A percentile compares a stretch with the other conserved stretches of the same genome.
These are phyloP conservation scores for Mamestra configurata DNA, from an alignment of 1,140 invertebrate genomes.

Conservation along the genomic window DNA sequence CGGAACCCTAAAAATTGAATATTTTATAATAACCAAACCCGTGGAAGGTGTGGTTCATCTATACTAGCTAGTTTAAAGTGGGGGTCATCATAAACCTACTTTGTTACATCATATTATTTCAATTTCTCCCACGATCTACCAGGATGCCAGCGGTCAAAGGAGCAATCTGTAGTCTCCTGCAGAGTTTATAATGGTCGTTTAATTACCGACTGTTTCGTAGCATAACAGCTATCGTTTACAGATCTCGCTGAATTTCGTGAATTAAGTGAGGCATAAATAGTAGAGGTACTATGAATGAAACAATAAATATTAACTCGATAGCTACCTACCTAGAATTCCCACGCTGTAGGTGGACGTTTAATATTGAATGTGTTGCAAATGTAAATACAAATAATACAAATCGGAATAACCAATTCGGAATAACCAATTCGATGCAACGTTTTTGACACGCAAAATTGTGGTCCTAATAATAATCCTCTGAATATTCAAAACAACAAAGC, in stretches of 20 bases:
- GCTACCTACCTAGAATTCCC: neutral
- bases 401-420: neutral
- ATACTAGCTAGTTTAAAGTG: no score
- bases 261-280: neutral
- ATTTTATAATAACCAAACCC: no score
- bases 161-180: constrained; percentile 4
- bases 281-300: neutral
- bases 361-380: no score
- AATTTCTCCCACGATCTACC: neutral
- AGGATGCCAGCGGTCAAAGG: neutral
- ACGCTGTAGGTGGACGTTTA: no score
- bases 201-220: constrained; percentile 2
- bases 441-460: neutral
- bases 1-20: no score
- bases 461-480: neutral
- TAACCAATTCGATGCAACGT: neutral
- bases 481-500: constrained; percentile 12
- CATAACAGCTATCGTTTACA: neutral
- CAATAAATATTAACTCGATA: neutral
- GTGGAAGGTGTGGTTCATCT: no score
- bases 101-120: neutral
- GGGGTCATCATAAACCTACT: no score
- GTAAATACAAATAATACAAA: neutral
- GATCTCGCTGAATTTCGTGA: neutral
- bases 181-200: constrained; percentile 5